phyloP scores from a whole-genome alignment of 2,797 vertebrate genomes.

The Enteromius viviparus region DNA sequence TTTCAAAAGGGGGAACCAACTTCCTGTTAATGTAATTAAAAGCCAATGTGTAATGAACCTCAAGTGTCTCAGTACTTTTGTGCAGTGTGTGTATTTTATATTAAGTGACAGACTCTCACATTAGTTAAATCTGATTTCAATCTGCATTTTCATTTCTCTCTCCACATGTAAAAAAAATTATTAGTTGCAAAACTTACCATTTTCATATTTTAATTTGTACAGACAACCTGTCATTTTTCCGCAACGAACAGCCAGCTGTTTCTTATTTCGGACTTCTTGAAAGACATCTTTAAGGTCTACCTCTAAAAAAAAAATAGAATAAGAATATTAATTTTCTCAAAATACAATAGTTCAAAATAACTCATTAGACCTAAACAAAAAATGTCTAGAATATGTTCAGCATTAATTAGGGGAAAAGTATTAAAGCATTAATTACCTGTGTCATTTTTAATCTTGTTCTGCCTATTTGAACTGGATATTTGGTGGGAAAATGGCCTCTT shows the following conservation, averaged over 20 bases:
- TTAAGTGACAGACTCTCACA: neutral
- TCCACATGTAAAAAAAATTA: no score
- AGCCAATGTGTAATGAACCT: no score
- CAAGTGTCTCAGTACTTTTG: no score
- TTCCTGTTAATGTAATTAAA: no score
- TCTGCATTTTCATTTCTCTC: neutral
- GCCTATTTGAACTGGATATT: neutral
- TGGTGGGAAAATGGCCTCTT: neutral
- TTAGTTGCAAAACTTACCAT: neutral
- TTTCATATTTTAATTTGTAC: neutral
- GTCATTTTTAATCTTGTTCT: neutral
- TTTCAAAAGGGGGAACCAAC: no score
- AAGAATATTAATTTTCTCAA: neutral
- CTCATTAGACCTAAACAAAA: neutral
- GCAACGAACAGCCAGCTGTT: neutral
- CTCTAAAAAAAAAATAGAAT: neutral
- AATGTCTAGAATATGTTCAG: neutral
- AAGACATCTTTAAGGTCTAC: neutral
- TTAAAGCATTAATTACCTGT: neutral
- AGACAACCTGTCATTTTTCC: neutral
- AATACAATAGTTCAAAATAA: neutral
- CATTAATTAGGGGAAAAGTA: neutral
- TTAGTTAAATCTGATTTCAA: neutral
- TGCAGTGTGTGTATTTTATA: neutral
- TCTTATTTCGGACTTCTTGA: neutral